Evolutionary conservation across 2,888 invertebrate species (phyloP), one percentile per base, ranked within the genome.

Genomic region (Stenichneumon culpator): DNA sequence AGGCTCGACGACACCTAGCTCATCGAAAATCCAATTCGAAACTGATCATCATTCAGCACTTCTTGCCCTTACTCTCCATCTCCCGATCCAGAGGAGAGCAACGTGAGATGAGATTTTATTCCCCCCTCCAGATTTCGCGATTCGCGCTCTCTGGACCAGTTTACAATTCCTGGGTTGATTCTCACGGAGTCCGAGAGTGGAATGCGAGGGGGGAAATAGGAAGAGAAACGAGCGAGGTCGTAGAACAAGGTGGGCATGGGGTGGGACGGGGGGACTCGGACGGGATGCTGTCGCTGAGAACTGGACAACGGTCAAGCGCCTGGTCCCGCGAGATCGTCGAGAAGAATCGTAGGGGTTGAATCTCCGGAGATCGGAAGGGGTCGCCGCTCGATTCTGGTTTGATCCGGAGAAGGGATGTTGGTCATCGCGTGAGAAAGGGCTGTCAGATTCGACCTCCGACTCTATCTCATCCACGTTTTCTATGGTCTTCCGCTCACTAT

Each of bases 291-390:
- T 90, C 88, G 90, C 89, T 90, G 90, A 92, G 91, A 91, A 93
- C 91, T 93, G 94, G 94, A 93, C 94, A 94, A 93, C 92, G 93
- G 93, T 93, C 93, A 93, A 93, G 92, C 91, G 80, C 85, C 87
- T 75, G 86, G 84, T 88, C 86, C 88, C 87, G 87, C 86, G 88
- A 86, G 89, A 86, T 86, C 83, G 89, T 83, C 87, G 84, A 88
- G 89, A 87, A 86, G 87, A 86, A 89, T 87, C 84, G 89, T 86
- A 88, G 84, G 87, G 88, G 88, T 89, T 87, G 88, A 91, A 92
- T 92, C 92, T 91, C 88, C 87, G 89, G 91, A 92, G 92, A 92
- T 93, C 89, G 90, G 86, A 92, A 93, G 93, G 94, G 93, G 93
- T 93, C 91, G 89, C 82, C 77, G 87, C 88, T 90, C 89, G 90